Evolutionary conservation across 1,140 invertebrate genomes (phyloP).

Genomic region (Diploscapter pachys): DNA sequence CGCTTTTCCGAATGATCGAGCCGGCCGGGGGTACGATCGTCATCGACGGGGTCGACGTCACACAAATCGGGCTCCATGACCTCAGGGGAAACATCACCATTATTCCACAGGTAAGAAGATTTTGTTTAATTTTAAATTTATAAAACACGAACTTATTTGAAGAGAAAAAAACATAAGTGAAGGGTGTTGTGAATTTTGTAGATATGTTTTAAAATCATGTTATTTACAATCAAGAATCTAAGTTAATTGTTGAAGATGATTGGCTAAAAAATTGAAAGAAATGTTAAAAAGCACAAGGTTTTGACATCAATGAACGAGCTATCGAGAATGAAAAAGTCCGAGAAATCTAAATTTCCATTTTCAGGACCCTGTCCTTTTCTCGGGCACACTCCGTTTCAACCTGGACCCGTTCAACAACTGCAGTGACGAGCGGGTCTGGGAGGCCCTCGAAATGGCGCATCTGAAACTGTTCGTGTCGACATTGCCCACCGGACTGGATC

Average conservation of each 20-base stretch:
- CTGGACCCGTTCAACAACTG: constrained; percentile 67
- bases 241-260: too few species aligned
- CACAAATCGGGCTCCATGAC: constrained; percentile 62
- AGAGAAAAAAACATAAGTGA: too few species aligned
- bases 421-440: constrained; percentile 68
- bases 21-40: constrained; percentile 61
- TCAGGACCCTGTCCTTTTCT: constrained; percentile 65
- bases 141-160: too few species aligned
- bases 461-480: constrained; percentile 44
- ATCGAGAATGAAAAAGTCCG: constrained; percentile 60
- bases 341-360: not conserved
- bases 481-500: constrained; percentile 39
- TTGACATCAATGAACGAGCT: constrained; percentile 64
- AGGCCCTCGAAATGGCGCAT: constrained; percentile 49
- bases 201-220: too few species aligned
- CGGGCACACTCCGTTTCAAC: constrained; percentile 63
- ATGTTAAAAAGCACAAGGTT: too few species aligned
- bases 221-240: too few species aligned
- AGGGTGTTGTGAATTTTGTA: too few species aligned
- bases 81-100: constrained; percentile 63
- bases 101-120: constrained; percentile 65
- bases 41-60: constrained; percentile 71
- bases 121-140: not conserved
- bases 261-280: too few species aligned
- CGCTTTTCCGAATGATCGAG: constrained; percentile 64